Conservation (phyloP, 2,888 invertebrate species). For the Carpatolechia fugitivella region DNA sequence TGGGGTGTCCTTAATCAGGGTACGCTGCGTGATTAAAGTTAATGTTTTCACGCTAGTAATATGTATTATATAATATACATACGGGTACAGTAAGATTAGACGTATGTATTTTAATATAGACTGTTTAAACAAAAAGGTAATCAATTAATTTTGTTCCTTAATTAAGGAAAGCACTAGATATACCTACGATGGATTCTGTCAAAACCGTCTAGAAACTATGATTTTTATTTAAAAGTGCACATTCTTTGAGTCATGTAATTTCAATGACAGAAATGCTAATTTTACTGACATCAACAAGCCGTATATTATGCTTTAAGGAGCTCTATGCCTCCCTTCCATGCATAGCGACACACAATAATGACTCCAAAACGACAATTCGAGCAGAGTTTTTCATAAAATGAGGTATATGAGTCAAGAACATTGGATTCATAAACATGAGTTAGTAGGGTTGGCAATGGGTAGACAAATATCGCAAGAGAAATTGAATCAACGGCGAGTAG, state of each 20-base stretch:
- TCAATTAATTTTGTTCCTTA: too few relatives aligned
- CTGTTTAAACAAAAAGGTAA: too few relatives aligned
- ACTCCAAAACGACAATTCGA: slow-evolving; percentile 62
- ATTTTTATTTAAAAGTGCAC: too few relatives aligned
- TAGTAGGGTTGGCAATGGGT: slow-evolving; percentile 13
- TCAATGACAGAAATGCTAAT: slow-evolving; percentile 43
- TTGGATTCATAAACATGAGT: slow-evolving; percentile 68
- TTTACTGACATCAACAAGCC: slow-evolving; percentile 34
- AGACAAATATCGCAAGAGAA: background rate
- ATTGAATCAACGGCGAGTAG: too few relatives aligned
- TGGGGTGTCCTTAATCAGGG: slow-evolving; percentile 73
- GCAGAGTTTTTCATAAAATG: slow-evolving; percentile 71
- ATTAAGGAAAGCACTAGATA: too few relatives aligned
- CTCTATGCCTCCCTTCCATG: slow-evolving; percentile 38
- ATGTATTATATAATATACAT: background rate
- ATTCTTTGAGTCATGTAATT: background rate
- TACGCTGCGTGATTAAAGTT: slow-evolving; percentile 72
- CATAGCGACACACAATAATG: slow-evolving; percentile 57
- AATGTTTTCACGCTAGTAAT: slow-evolving; percentile 40
- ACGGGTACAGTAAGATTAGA: too few relatives aligned
- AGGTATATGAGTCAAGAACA: slow-evolving; percentile 75
- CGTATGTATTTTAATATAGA: too few relatives aligned
- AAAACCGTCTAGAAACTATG: too few relatives aligned
- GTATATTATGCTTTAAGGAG: slow-evolving; percentile 23
- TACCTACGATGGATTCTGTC: too few relatives aligned